phyloP scores from a whole-genome alignment of 2,888 invertebrate species.

The Empis livida region DNA sequence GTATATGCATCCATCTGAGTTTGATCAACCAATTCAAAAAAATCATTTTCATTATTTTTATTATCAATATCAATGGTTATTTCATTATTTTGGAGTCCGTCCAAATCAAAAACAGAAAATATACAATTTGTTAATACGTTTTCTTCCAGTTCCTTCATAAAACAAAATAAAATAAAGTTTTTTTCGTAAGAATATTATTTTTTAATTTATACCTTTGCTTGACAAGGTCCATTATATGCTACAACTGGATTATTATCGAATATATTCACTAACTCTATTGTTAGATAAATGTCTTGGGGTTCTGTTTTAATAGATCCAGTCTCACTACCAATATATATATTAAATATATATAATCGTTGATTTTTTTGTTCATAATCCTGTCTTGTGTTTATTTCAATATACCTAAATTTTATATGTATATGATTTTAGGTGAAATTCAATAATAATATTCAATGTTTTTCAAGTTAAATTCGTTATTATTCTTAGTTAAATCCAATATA shows the following conservation, averaged over 20 bases:
- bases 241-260: slow-evolving; percentile 43
- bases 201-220: slow-evolving; percentile 35
- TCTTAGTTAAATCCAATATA: no score
- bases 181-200: no score
- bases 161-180: slow-evolving; percentile 5
- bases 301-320: slow-evolving; percentile 2
- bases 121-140: slow-evolving; percentile 20
- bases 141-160: slow-evolving; percentile 30
- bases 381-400: slow-evolving; percentile 25
- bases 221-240: slow-evolving; percentile 37
- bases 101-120: slow-evolving; percentile 22
- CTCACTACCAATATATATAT: slow-evolving; percentile 21
- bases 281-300: slow-evolving; percentile 21
- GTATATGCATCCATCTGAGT: no score
- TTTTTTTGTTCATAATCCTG: slow-evolving; percentile 42
- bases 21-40: slow-evolving; percentile 29
- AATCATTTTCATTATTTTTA: slow-evolving; percentile 30
- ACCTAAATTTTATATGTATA: slow-evolving; percentile 14
- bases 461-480: no score
- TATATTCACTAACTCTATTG: slow-evolving; percentile 28
- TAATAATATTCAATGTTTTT: no score
- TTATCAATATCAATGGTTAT: slow-evolving; percentile 37
- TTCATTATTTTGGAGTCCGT: slow-evolving; percentile 25
- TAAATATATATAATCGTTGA: slow-evolving; percentile 37
- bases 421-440: no score